Evolutionary conservation across 2,797 vertebrate genomes (phyloP).

Genomic region (Hyperoplus lanceolatus): DNA sequence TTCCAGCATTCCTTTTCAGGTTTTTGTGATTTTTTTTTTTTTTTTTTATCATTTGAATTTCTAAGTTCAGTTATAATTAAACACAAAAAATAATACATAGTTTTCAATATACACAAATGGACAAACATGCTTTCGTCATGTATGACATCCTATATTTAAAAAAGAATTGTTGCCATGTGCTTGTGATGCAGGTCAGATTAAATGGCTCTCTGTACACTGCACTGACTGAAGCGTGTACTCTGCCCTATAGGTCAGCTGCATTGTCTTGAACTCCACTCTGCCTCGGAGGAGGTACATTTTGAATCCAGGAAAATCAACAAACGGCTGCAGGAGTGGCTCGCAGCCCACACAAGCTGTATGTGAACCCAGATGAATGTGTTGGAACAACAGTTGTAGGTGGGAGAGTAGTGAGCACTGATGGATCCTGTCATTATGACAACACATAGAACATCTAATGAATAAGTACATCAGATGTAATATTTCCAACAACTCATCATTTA

Average conservation of each 20-base stretch:
- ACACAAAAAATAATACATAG: not conserved
- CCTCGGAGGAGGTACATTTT: not conserved
- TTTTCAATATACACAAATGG: not conserved
- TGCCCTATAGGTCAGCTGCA: not conserved
- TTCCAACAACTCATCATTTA: not conserved
- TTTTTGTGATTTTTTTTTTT: not conserved
- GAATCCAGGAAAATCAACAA: constrained; percentile 7
- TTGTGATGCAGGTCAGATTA: not conserved
- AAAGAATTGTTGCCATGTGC: not conserved
- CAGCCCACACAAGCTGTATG: not conserved
- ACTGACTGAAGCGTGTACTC: not conserved
- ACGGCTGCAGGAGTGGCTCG: constrained; percentile 6
- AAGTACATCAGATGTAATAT: not conserved
- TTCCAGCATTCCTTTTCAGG: not conserved
- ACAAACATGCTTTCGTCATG: not conserved
- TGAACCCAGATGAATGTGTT: not conserved
- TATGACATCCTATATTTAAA: not conserved
- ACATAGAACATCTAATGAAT: not conserved
- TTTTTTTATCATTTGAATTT: not conserved
- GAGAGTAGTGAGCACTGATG: not conserved
- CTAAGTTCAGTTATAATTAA: not conserved
- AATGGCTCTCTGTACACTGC: not conserved
- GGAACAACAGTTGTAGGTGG: not conserved
- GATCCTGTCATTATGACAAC: not conserved
- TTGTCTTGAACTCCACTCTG: not conserved